Percentiles rank a stretch among this genome's conserved stretches.
phyloP scores from a whole-genome alignment of 2,888 invertebrate genomes.

The Sipha maydis region DNA sequence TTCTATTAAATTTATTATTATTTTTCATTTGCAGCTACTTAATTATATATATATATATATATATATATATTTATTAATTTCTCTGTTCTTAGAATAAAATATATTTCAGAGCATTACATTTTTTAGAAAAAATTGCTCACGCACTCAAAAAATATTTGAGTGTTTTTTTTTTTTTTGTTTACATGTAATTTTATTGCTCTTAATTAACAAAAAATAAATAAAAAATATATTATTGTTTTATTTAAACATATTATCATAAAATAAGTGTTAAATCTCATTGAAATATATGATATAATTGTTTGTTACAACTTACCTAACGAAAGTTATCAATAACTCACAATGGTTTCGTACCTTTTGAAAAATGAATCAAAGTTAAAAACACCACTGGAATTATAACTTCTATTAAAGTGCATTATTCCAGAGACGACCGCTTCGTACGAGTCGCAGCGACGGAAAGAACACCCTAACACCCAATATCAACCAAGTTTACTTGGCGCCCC shows the following conservation, averaged over 20 bases:
- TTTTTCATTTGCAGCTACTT: too few relatives aligned
- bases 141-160: too few relatives aligned
- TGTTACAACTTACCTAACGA: conserved; percentile 16
- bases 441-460: conserved; percentile 41
- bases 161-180: too few relatives aligned
- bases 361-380: not conserved
- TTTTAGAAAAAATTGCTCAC: too few relatives aligned
- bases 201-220: too few relatives aligned
- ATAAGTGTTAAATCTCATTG: not conserved
- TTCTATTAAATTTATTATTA: too few relatives aligned
- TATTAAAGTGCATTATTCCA: conserved; percentile 28
- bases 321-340: not conserved
- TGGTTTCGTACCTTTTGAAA: not conserved
- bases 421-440: conserved; percentile 46
- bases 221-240: too few relatives aligned
- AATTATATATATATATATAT: too few relatives aligned
- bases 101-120: too few relatives aligned
- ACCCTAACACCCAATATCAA: conserved; percentile 15
- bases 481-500: conserved; percentile 43
- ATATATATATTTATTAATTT: too few relatives aligned
- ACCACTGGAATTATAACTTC: not conserved
- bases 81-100: too few relatives aligned
- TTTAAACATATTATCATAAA: not conserved
- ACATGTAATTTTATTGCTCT: too few relatives aligned
- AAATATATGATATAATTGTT: not conserved